phyloP scores from a whole-genome alignment of 2,888 invertebrate genomes.

The Eupithecia tripunctaria region DNA sequence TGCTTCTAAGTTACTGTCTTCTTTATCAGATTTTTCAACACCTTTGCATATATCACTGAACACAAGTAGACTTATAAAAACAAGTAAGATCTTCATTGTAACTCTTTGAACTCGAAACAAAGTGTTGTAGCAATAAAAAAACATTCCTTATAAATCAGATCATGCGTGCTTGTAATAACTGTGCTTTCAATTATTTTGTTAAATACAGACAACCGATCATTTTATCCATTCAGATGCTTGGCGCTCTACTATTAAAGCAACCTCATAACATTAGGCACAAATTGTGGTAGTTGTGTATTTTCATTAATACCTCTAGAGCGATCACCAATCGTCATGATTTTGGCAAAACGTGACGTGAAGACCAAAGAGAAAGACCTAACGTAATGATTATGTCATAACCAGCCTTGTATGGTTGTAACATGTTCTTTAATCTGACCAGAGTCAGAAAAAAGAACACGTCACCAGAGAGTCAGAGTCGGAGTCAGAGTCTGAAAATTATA shows the following conservation, averaged over 20 bases:
- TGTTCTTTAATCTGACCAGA: neutral
- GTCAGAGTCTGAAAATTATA: too few species aligned
- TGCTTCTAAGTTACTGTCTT: neutral
- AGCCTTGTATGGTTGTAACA: neutral
- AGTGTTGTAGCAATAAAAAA: neutral
- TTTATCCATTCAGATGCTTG: neutral
- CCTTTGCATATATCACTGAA: neutral
- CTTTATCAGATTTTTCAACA: neutral
- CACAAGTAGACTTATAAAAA: neutral
- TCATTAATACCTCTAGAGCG: neutral
- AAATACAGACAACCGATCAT: neutral
- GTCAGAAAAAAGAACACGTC: too few species aligned
- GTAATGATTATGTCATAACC: neutral
- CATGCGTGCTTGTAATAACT: neutral
- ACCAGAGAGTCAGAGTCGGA: too few species aligned
- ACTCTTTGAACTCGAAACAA: neutral
- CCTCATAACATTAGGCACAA: neutral
- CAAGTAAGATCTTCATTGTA: neutral
- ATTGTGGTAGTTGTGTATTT: neutral
- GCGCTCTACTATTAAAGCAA: neutral
- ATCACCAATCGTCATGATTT: neutral
- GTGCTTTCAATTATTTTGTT: neutral
- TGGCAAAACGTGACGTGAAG: neutral
- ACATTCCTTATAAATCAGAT: conserved; percentile 3
- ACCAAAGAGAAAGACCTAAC: neutral